Conservation (phyloP, 2,113 vertebrate genomes). For the Lycocorax pyrrhopterus region DNA sequence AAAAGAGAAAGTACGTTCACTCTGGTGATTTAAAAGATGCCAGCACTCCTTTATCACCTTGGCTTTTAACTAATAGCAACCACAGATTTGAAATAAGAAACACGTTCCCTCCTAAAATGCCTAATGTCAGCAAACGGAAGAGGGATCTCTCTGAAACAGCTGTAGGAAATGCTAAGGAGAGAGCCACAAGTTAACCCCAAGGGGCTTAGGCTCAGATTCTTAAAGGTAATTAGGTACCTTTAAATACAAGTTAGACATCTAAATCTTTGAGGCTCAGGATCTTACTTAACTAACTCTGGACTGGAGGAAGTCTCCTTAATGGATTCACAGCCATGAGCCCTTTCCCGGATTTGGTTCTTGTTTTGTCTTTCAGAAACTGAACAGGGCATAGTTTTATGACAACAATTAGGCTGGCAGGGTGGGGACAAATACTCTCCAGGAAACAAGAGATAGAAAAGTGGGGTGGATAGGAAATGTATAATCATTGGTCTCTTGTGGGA, state of each 20-base stretch:
- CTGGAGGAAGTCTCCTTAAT: conserved; percentile 21
- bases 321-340: neutral
- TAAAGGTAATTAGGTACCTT: conserved; percentile 52
- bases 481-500: neutral
- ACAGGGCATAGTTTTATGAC: neutral
- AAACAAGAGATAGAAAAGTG: neutral
- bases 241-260: conserved; percentile 58
- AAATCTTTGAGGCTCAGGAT: conserved; percentile 48
- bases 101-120: neutral
- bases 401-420: neutral
- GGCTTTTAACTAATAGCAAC: neutral
- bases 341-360: neutral
- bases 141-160: neutral
- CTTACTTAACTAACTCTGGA: conserved; percentile 29
- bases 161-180: neutral
- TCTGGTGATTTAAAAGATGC: neutral
- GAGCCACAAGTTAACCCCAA: conserved; percentile 19
- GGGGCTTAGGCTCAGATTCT: conserved; percentile 39
- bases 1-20: neutral
- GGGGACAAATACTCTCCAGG: neutral
- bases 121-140: neutral
- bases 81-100: neutral
- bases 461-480: neutral
- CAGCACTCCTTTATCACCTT: neutral
- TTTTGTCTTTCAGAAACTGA: neutral